Percentiles rank a stretch among this genome's conserved stretches.
phyloP scores from a whole-genome alignment of 1,140 invertebrate genomes.

The Physella acuta region DNA sequence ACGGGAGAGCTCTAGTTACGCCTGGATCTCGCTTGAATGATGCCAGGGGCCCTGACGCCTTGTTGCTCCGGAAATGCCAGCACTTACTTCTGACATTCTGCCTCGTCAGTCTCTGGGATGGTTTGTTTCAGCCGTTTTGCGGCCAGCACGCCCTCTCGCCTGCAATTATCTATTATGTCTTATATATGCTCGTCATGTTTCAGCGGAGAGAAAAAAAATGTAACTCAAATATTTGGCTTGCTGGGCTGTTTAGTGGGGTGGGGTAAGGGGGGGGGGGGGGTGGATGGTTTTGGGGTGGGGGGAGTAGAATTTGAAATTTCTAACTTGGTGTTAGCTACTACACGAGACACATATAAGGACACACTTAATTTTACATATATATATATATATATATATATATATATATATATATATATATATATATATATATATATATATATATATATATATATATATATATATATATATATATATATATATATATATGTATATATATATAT shows the following conservation, averaged over 20 bases:
- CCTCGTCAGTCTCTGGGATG: neutral
- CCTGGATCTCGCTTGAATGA: neutral
- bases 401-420: slow-evolving; percentile 5
- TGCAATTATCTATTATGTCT: neutral
- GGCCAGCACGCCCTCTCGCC: neutral
- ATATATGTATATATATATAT: slow-evolving; percentile 5
- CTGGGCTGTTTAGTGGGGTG: no score
- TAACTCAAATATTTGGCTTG: no score
- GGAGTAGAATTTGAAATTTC: no score
- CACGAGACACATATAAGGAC: neutral
- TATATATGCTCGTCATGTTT: no score
- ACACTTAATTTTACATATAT: neutral
- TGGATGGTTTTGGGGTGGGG: no score
- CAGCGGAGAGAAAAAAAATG: no score
- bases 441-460: slow-evolving; percentile 2
- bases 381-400: slow-evolving; percentile 5
- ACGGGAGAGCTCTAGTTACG: neutral
- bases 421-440: neutral
- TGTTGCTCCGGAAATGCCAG: neutral
- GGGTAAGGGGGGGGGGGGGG: neutral
- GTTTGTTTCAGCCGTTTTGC: neutral
- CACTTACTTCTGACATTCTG: neutral
- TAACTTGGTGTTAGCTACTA: neutral
- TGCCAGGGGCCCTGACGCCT: neutral
- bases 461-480: neutral